Evolutionary conservation across 2,113 vertebrate genomes (phyloP), one percentile per base, ranked within the genome.

Genomic region (Mesembrinibis cayennensis): DNA sequence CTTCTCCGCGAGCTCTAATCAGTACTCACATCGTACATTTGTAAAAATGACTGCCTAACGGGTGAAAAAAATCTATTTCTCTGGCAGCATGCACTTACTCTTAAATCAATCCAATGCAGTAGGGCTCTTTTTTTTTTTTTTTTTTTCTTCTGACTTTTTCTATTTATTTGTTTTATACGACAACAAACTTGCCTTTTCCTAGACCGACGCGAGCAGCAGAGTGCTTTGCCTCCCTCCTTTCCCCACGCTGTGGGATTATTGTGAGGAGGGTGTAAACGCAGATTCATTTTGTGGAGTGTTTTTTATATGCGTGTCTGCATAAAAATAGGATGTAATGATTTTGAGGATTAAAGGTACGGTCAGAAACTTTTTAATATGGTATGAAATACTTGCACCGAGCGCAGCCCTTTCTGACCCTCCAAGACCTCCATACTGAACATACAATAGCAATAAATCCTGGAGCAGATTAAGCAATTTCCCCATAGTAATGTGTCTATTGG

Each of bases 21-120:
- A 66, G 95, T 81, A 89, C 85, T 92, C 59, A 10, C 93, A 77
- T 97, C 26, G 22, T 89, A 85, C 93, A 59, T 97, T 97, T 97
- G 84, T 97, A 96, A 97, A 97, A 96, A 96, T 80, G 93, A 95
- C 95, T 98, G 82, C 90, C 93, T 97, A 97, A 97, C 52, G 49
- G 70, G 95, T 95, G 87, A 95, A 97, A 86, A 97, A 96, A 97
- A 94, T 96, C 94, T 77, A 80, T 97, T 97, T 97, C 94, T 97
- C 93, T 87, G 93, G 94, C 93, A 96, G 91, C 65, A 20, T 88
- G 59, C 95, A 62, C 92, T 98, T 95, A 95, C 94, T 94, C 96
- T 97, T 98, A 97, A 98, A 98, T 98, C 97, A 98, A 93, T 98
- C 95, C 81, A 96, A 72, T 8, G 29, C 94, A 95, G 91, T 83